phyloP scores from a whole-genome alignment of 1,140 invertebrate genomes.

The Lasioglossum baleicum region DNA sequence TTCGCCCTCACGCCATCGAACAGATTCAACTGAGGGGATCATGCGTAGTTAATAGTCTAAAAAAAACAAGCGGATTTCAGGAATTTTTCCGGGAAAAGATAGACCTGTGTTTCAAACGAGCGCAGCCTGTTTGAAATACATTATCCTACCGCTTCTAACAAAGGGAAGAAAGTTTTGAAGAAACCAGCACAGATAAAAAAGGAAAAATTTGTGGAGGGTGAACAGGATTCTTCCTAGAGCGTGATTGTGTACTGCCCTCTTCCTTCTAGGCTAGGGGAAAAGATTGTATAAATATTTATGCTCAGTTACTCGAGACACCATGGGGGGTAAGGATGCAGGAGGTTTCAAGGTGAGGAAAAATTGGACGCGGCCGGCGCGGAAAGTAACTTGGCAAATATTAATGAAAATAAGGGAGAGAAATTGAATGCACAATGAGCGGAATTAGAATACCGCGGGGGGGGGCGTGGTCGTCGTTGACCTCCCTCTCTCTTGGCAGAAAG shows the following conservation, averaged over 20 bases:
- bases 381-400: constrained; percentile 1
- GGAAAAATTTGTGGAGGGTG: not conserved
- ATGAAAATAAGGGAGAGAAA: not conserved
- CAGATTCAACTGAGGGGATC: too few species aligned
- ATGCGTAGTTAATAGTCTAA: too few species aligned
- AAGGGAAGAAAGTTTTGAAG: not conserved
- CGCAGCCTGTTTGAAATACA: too few species aligned
- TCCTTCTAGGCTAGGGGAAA: not conserved
- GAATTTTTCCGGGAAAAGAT: too few species aligned
- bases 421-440: not conserved
- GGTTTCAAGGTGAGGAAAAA: not conserved
- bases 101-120: too few species aligned
- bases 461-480: too few species aligned
- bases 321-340: not conserved
- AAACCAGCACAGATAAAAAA: too few species aligned
- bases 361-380: not conserved
- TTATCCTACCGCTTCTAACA: too few species aligned
- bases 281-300: constrained; percentile 16
- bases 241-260: constrained; percentile 6
- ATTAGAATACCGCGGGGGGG: not conserved
- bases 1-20: too few species aligned
- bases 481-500: not conserved
- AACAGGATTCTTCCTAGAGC: not conserved
- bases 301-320: not conserved
- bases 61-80: too few species aligned